Percentiles rank a stretch among this genome's conserved stretches.
Conservation (phyloP, 2,888 invertebrate genomes). For the Pristionchus maxplancki region DNA sequence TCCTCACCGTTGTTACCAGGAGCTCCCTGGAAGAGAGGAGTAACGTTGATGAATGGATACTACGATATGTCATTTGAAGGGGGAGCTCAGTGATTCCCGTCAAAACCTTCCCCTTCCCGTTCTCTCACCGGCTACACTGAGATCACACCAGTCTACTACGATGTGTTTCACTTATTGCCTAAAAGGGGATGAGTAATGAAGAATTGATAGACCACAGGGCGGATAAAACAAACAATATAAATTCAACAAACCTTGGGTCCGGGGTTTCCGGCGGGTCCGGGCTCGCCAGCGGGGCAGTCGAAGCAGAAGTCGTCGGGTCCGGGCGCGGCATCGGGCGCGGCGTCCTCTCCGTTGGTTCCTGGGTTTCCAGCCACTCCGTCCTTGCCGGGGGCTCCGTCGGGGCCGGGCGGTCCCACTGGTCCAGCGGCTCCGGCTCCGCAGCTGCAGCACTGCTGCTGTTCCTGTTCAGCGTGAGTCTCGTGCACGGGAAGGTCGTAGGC, state of each 20-base stretch:
- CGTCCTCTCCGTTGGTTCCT: slow-evolving; percentile 59
- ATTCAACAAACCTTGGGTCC: slow-evolving; percentile 62
- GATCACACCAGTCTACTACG: too few relatives aligned
- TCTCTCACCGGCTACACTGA: too few relatives aligned
- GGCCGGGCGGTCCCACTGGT: slow-evolving; percentile 59
- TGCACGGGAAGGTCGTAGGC: slow-evolving; percentile 29
- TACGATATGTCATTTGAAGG: too few relatives aligned
- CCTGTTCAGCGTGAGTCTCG: not conserved
- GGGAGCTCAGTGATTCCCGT: too few relatives aligned
- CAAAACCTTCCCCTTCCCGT: too few relatives aligned
- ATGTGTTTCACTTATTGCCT: not conserved
- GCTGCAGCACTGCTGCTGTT: slow-evolving; percentile 64
- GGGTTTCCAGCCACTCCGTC: slow-evolving; percentile 57
- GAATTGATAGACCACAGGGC: not conserved
- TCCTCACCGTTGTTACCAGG: slow-evolving; percentile 61
- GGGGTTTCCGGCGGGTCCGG: slow-evolving; percentile 53
- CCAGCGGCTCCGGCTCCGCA: slow-evolving; percentile 68
- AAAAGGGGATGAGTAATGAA: not conserved
- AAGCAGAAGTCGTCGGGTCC: slow-evolving; percentile 21
- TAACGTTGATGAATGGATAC: too few relatives aligned
- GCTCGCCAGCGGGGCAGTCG: slow-evolving; percentile 55
- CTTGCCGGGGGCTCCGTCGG: slow-evolving; percentile 24
- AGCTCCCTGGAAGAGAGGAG: not conserved
- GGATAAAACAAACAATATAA: too few relatives aligned
- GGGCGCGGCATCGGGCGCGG: not conserved